A percentile compares a stretch with the other conserved stretches of the same genome.
Conservation (phyloP, 2,888 invertebrate species). For the Antheraea assamensis region DNA sequence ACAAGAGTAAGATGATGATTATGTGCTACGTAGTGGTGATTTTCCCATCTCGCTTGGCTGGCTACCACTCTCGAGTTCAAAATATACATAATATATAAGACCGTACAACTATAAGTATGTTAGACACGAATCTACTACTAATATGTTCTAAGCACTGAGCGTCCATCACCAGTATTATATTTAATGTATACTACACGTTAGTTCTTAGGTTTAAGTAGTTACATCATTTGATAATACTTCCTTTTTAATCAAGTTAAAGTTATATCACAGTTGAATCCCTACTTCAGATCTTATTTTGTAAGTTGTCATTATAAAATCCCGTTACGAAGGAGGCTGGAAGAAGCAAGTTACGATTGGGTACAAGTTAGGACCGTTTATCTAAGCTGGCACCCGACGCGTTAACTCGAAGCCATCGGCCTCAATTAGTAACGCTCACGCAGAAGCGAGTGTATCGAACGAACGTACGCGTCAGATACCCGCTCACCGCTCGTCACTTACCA, state of each 20-base stretch:
- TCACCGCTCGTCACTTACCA: slow-evolving; percentile 35
- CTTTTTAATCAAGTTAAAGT: neutral
- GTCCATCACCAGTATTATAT: too few relatives aligned
- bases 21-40: too few relatives aligned
- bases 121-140: too few relatives aligned
- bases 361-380: slow-evolving; percentile 37
- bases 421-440: slow-evolving; percentile 47
- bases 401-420: slow-evolving; percentile 47
- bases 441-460: slow-evolving; percentile 33
- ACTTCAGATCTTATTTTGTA: neutral
- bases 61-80: too few relatives aligned
- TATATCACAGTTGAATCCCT: neutral
- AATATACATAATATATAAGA: too few relatives aligned
- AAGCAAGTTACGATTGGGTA: slow-evolving; percentile 33
- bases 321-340: slow-evolving; percentile 42
- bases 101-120: too few relatives aligned
- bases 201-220: neutral
- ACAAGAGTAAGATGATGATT: too few relatives aligned
- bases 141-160: too few relatives aligned
- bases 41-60: too few relatives aligned
- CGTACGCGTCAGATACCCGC: slow-evolving; percentile 25
- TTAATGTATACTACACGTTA: too few relatives aligned
- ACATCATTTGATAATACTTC: neutral
- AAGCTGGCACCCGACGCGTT: slow-evolving; percentile 30
- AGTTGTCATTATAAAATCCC: slow-evolving; percentile 44